These are phyloP conservation scores for Neuroterus valhalla DNA, from an alignment of 1,140 invertebrate species.

Conservation along the genomic window DNA sequence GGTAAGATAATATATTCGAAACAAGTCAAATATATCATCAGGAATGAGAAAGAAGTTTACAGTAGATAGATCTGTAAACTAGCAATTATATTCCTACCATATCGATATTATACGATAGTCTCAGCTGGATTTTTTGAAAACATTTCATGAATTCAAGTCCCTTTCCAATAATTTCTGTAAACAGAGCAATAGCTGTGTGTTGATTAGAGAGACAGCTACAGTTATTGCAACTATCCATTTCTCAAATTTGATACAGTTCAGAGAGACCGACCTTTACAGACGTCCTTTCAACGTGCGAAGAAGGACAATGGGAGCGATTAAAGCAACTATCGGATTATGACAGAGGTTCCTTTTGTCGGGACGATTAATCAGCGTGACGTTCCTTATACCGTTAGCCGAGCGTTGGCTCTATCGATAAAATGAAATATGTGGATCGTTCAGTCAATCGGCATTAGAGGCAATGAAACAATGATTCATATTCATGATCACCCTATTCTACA, in stretches of 20 bases:
- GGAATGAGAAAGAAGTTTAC: neutral
- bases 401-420: conserved; percentile 13
- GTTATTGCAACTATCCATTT: conserved; percentile 27
- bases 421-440: conserved; percentile 19
- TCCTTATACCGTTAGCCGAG: conserved; percentile 3
- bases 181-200: conserved; percentile 2
- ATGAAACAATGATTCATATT: neutral
- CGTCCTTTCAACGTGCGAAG: conserved; percentile 18
- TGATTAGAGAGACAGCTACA: conserved; percentile 3
- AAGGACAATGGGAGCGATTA: conserved; percentile 17
- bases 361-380: conserved; percentile 23
- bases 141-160: neutral
- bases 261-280: conserved; percentile 21
- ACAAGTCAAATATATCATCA: neutral
- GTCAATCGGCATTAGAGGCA: neutral
- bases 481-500: neutral
- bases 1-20: neutral
- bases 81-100: no score
- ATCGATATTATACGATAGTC: no score
- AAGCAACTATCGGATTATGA: conserved; percentile 23
- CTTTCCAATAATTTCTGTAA: neutral
- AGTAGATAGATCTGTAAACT: no score
- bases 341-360: conserved; percentile 23
- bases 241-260: conserved; percentile 10
- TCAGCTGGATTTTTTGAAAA: no score